Base-by-base conservation (phyloP, 2,797 vertebrate genomes). In the Catostomus latipinnis region DNA sequence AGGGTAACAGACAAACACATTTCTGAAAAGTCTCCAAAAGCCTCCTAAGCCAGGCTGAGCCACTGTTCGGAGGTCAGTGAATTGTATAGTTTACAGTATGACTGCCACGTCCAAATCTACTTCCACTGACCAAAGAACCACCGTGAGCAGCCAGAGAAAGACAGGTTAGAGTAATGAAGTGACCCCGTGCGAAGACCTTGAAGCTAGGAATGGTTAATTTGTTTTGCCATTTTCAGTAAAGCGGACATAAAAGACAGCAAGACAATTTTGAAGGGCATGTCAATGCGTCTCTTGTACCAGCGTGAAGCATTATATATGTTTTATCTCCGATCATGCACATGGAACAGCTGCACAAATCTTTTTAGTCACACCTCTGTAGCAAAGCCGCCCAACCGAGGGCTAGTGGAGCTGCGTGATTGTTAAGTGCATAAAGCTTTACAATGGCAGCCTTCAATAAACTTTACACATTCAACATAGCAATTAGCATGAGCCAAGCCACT, bases 401-500 rank as follows among this genome's bases (percentile, higher is more conserved):
- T 62, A 10, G 22, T 16, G 48, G 16, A 60, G 22, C 48, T n/a
- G 6, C 5, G 13, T 56, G 74, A 58, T 78, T 68, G 50, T 78
- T 78, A 54, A 58, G 67, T 12, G 58, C 56, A 63, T 62, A 66
- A 73, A 71, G 79, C 74, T 80, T 50, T n/a, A 74, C 80, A 81
- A 71, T 63, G 46, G 62, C 74, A 71, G 67, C 22, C 60, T 79
- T 76, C 74, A 65, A 75, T 74, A 78, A 76, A 74, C 76, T 74
- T 72, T 73, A 72, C 72, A 60, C 56, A 77, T 80, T 80, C 73
- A n/a, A 65, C 73, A 50, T 6, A 83, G 80, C 74, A 87, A 84
- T 85, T 80, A 86, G 66, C 76, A 48, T 56, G 65, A 81, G 72
- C 81, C 57, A 76, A 62, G 54, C 75, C 76, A 79, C 81, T 77